A percentile compares a stretch with the other conserved stretches of the same genome.
These are phyloP conservation scores for Thaleichthys pacificus DNA, from an alignment of 2,797 vertebrate species.

Conservation along the genomic window DNA sequence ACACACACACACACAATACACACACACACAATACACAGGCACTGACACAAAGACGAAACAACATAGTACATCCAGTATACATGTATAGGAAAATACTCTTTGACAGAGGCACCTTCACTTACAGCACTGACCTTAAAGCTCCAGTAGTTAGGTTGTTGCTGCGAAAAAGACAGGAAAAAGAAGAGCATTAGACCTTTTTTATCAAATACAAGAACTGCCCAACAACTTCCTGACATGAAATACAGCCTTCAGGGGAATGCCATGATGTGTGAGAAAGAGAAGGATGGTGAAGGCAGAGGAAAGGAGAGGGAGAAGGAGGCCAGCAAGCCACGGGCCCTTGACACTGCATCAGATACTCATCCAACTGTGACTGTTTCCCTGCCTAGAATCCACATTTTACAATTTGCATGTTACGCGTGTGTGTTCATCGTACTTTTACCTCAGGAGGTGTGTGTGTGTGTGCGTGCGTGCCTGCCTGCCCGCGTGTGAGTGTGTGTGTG, in stretches of 20 bases:
- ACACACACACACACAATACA: neutral
- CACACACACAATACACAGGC: slow-evolving; percentile 1
- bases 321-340: slow-evolving; percentile 18
- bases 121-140: slow-evolving; percentile 98
- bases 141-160: slow-evolving; percentile 99
- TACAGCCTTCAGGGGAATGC: neutral
- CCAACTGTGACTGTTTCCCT: slow-evolving; percentile 9
- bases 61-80: slow-evolving; percentile 6
- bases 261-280: slow-evolving; percentile 14
- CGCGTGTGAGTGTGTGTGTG: too few species aligned
- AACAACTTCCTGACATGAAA: slow-evolving; percentile 14
- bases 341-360: slow-evolving; percentile 13
- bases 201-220: neutral
- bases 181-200: slow-evolving; percentile 39
- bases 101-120: slow-evolving; percentile 45
- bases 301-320: slow-evolving; percentile 6
- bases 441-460: neutral
- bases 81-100: slow-evolving; percentile 35
- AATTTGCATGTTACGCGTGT: neutral
- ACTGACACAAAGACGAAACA: slow-evolving; percentile 18
- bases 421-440: neutral
- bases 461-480: too few species aligned
- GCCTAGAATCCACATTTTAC: neutral
- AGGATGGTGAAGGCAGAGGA: slow-evolving; percentile 4
- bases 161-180: slow-evolving; percentile 35